phyloP scores from a whole-genome alignment of 2,888 invertebrate species.

The Microdon myrmicae region DNA sequence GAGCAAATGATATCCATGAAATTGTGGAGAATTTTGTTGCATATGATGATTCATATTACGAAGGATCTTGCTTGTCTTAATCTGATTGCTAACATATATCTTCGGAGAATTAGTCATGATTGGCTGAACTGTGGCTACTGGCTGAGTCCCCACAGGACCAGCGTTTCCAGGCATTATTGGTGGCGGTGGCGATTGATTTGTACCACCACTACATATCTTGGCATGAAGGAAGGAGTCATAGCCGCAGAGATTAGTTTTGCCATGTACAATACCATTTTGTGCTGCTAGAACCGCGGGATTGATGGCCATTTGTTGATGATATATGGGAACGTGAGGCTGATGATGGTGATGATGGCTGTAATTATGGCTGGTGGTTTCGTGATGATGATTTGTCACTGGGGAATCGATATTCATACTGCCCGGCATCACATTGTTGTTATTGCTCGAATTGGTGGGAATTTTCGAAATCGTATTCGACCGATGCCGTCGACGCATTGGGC shows the following conservation, averaged over 20 bases:
- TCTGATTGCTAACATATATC: slow-evolving; percentile 54
- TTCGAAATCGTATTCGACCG: slow-evolving; percentile 67
- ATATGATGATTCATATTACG: slow-evolving; percentile 37
- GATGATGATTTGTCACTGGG: slow-evolving; percentile 37
- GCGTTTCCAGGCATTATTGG: slow-evolving; percentile 44
- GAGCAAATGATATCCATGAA: slow-evolving; percentile 59
- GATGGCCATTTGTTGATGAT: slow-evolving; percentile 73
- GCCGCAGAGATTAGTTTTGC: slow-evolving; percentile 67
- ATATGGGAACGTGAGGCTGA: slow-evolving; percentile 70
- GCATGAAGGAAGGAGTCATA: slow-evolving; percentile 75
- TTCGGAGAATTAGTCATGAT: slow-evolving; percentile 57
- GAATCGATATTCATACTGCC: slow-evolving; percentile 34
- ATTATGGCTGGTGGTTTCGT: slow-evolving; percentile 54
- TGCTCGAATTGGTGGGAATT: slow-evolving; percentile 60
- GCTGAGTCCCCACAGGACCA: slow-evolving; percentile 40
- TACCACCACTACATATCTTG: slow-evolving; percentile 69
- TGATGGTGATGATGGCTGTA: slow-evolving; percentile 53
- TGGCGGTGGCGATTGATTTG: slow-evolving; percentile 59
- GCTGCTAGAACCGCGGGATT: slow-evolving; percentile 70
- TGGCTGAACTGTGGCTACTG: slow-evolving; percentile 63
- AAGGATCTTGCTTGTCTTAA: slow-evolving; percentile 53
- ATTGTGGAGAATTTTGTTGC: slow-evolving; percentile 57
- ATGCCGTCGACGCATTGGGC: slow-evolving; percentile 65
- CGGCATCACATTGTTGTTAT: neutral
- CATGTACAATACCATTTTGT: slow-evolving; percentile 62